A percentile compares a stretch with the other conserved stretches of the same genome.
These are phyloP conservation scores for Eira barbara DNA, from an alignment of 2,113 vertebrate species.

Conservation along the genomic window DNA sequence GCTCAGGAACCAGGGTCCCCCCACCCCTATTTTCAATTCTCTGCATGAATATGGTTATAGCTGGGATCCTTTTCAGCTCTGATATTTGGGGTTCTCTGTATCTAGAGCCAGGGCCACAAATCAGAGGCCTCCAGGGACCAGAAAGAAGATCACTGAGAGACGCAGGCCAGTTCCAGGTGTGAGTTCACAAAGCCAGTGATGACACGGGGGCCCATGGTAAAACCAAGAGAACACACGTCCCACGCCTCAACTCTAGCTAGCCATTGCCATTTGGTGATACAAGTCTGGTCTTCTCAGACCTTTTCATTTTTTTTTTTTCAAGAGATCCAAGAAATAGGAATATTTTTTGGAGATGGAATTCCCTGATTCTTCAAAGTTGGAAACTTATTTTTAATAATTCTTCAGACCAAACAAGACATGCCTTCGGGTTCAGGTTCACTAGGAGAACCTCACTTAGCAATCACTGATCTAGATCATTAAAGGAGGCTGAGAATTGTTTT, in stretches of 20 bases:
- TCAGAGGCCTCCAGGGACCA: neutral
- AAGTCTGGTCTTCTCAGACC: neutral
- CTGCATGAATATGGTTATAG: neutral
- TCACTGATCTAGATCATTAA: neutral
- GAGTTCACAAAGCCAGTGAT: neutral
- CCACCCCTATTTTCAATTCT: neutral
- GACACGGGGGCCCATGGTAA: neutral
- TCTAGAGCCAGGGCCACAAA: neutral
- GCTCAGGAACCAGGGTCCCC: neutral
- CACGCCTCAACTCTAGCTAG: too few species aligned
- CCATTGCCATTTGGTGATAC: neutral
- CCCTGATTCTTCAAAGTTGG: neutral
- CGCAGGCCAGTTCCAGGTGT: neutral
- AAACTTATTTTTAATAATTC: neutral
- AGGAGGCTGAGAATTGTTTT: neutral
- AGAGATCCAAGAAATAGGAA: neutral
- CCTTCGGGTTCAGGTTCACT: neutral
- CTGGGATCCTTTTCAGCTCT: neutral
- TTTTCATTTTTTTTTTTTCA: neutral
- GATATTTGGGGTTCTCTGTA: neutral
- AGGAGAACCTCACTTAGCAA: neutral
- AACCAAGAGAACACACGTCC: neutral
- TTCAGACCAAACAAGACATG: neutral
- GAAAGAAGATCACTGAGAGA: neutral
- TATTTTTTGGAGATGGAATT: neutral